Percentiles rank a stretch among this genome's conserved stretches.
These are phyloP conservation scores for Lemur catta DNA, from an alignment of 2,797 vertebrate genomes.

Conservation along the genomic window DNA sequence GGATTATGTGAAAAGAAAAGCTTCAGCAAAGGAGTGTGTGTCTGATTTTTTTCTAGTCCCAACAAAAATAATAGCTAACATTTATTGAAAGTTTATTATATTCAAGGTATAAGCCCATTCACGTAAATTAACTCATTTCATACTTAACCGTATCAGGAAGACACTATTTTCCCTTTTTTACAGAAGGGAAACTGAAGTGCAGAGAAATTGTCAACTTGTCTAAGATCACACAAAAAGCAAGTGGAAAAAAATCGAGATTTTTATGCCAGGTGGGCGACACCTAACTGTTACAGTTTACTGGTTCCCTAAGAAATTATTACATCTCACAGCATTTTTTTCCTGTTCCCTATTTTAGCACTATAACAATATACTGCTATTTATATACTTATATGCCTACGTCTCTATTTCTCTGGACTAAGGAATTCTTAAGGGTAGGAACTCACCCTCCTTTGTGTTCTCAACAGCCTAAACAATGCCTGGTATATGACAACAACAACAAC, in stretches of 20 bases:
- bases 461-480: neutral
- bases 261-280: neutral
- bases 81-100: neutral
- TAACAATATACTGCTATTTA: neutral
- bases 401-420: neutral
- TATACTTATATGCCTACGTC: neutral
- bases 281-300: neutral
- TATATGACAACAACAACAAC: neutral
- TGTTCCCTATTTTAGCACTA: neutral
- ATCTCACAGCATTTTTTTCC: neutral
- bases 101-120: neutral
- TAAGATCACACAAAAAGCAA: neutral
- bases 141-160: neutral
- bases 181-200: neutral
- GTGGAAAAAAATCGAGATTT: neutral
- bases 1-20: neutral
- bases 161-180: neutral
- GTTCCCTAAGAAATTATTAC: neutral
- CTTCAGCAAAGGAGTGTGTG: neutral
- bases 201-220: neutral
- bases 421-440: neutral
- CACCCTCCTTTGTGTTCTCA: neutral
- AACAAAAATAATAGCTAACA: neutral
- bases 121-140: neutral
- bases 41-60: neutral